Conservation (phyloP, 2,888 invertebrate species). For the Lasioglossum oenotherae region DNA sequence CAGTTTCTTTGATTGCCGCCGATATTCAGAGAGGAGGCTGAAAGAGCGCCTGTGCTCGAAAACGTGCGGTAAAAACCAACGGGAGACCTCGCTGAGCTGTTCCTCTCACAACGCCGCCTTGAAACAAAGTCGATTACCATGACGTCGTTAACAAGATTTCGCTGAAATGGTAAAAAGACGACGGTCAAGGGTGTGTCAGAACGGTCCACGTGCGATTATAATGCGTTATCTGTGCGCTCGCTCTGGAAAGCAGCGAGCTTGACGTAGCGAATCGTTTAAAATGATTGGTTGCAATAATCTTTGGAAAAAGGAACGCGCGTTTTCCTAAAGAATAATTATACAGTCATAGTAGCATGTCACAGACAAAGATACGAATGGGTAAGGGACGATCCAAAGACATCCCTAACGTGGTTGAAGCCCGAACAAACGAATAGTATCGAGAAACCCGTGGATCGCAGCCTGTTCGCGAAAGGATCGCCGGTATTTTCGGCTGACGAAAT, state of each 20-base stretch:
- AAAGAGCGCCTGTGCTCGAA: conserved; percentile 19
- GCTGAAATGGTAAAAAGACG: conserved; percentile 27
- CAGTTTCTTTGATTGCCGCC: background rate
- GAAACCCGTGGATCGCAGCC: background rate
- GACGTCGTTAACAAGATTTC: conserved; percentile 38
- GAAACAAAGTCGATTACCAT: conserved; percentile 26
- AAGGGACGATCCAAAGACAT: background rate
- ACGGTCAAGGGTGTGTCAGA: background rate
- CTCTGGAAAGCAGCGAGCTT: background rate
- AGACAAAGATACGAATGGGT: too few species aligned
- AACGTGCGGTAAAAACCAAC: conserved; percentile 3
- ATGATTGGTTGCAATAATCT: background rate
- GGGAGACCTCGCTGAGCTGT: too few species aligned
- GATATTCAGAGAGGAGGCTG: background rate
- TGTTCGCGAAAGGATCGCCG: background rate
- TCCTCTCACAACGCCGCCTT: conserved; percentile 9
- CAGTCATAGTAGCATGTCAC: background rate
- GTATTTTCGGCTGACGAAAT: conserved; percentile 31
- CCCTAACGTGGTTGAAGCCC: background rate
- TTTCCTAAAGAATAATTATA: background rate
- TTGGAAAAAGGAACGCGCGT: background rate
- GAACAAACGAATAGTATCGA: background rate
- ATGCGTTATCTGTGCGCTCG: conserved; percentile 16
- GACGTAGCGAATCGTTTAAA: background rate
- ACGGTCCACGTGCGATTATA: conserved; percentile 15